These are phyloP conservation scores for Fregata magnificens DNA, from an alignment of 2,113 vertebrate species.

Conservation along the genomic window DNA sequence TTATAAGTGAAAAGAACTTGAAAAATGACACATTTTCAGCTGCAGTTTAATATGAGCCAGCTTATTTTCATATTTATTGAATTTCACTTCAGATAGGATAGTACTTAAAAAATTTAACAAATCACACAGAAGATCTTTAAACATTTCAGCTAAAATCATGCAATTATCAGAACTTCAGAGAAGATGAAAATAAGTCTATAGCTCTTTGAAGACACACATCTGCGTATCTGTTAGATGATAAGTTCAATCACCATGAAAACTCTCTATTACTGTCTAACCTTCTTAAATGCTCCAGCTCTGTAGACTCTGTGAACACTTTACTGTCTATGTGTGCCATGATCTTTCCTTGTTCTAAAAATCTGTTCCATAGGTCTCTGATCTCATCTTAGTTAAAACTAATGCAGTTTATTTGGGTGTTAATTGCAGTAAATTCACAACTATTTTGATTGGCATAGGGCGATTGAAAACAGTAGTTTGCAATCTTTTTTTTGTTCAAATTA, in stretches of 20 bases:
- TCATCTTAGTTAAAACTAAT: not conserved
- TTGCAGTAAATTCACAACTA: not conserved
- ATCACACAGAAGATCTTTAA: not conserved
- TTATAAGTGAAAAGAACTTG: not conserved
- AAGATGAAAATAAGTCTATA: not conserved
- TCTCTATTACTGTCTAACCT: not conserved
- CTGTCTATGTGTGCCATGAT: not conserved
- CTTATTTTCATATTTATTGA: not conserved
- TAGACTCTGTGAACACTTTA: not conserved
- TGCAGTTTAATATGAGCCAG: not conserved
- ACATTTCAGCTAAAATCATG: not conserved
- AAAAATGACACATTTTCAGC: not conserved
- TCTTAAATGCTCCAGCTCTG: not conserved
- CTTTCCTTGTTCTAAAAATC: not conserved
- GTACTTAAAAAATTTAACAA: not conserved
- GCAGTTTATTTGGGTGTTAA: not conserved
- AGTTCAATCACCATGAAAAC: not conserved
- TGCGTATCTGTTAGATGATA: not conserved
- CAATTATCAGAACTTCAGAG: not conserved
- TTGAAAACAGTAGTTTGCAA: not conserved
- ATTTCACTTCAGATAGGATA: not conserved
- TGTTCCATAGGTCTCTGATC: not conserved
- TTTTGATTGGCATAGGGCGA: not conserved
- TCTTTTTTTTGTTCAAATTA: not conserved
- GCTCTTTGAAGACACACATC: not conserved